Evolutionary conservation across 2,888 invertebrate species (phyloP).

Genomic region (Aelia acuminata): DNA sequence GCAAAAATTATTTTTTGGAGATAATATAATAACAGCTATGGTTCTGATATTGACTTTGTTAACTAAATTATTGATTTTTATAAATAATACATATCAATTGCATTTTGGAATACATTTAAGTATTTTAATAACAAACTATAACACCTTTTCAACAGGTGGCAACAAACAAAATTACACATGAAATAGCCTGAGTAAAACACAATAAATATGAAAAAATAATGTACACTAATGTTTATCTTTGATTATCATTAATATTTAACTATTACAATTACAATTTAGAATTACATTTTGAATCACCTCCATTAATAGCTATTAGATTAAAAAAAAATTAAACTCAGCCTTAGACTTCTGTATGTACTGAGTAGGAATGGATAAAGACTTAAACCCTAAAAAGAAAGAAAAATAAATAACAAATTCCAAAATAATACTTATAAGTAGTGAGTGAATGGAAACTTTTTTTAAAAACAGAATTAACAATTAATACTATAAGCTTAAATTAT

Average conservation of each 20-base stretch:
- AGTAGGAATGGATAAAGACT: constrained; percentile 1
- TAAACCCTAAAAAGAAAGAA: background rate
- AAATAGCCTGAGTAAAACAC: background rate
- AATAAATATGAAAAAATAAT: background rate
- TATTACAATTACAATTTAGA: background rate
- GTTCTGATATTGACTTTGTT: background rate
- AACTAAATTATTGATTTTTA: background rate
- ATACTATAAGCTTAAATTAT: background rate
- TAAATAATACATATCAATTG: background rate
- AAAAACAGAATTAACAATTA: background rate
- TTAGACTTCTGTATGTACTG: background rate
- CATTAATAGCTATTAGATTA: background rate
- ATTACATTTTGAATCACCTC: background rate
- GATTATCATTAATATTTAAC: background rate
- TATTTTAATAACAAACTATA: background rate
- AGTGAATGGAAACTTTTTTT: background rate
- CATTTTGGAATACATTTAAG: background rate
- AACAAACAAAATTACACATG: background rate
- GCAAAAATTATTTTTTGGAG: background rate
- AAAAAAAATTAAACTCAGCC: background rate
- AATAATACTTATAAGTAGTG: background rate
- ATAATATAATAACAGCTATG: background rate
- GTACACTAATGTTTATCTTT: background rate
- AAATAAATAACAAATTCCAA: background rate
- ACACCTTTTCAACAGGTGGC: background rate